Percentiles rank a stretch among this genome's conserved stretches.
Conservation (phyloP, 2,113 vertebrate genomes). For the Lepus europaeus region DNA sequence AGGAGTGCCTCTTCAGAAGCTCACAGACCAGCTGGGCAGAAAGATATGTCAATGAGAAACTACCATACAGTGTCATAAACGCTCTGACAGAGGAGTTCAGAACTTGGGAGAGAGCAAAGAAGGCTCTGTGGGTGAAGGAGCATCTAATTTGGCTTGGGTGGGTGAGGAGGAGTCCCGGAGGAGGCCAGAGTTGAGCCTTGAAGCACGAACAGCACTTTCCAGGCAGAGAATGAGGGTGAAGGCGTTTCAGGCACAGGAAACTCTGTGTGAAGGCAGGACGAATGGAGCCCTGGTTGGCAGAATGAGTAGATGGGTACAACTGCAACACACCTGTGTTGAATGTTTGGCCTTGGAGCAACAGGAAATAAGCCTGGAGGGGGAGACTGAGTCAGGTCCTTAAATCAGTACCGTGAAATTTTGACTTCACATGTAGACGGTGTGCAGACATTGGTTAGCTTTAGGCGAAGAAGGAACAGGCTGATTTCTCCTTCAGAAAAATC, state of each 20-base stretch:
- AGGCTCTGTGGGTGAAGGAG: not conserved
- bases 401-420: not conserved
- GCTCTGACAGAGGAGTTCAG: not conserved
- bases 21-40: not conserved
- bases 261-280: not conserved
- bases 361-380: not conserved
- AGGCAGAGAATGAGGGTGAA: not conserved
- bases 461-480: not conserved
- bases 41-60: constrained; percentile 35
- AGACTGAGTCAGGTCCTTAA: not conserved
- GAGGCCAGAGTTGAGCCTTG: not conserved
- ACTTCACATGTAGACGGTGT: not conserved
- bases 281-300: not conserved
- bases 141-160: not conserved
- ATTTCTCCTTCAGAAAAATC: constrained; percentile 36
- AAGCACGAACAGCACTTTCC: not conserved
- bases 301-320: not conserved
- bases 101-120: not conserved
- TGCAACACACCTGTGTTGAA: not conserved
- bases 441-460: not conserved
- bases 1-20: constrained; percentile 23
- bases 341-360: not conserved
- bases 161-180: not conserved
- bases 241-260: constrained; percentile 36
- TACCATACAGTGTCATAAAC: not conserved